Conservation (phyloP, 92 coral and sea anemone species). For the Ricordea florida region DNA sequence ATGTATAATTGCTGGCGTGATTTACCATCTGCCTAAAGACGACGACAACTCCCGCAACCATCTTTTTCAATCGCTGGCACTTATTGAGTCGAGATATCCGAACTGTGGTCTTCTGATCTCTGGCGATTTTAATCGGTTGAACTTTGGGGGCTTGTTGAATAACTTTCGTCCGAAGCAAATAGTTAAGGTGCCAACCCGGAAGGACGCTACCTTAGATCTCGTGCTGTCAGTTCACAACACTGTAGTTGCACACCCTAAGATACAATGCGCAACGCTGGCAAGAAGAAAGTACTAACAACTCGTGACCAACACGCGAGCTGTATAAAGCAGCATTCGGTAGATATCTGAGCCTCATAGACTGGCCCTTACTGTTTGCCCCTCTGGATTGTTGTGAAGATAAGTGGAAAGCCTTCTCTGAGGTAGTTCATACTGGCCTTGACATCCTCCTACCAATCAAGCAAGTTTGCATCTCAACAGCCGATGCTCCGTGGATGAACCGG, state of each 20-base stretch:
- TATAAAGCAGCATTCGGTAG: not conserved
- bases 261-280: not conserved
- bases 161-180: slow-evolving; percentile 48
- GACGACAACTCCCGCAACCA: no score
- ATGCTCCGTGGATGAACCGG: not conserved
- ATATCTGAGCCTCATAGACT: not conserved
- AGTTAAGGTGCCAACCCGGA: slow-evolving; percentile 34
- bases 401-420: not conserved
- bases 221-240: slow-evolving; percentile 40
- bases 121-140: slow-evolving; percentile 24
- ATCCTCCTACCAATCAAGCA: not conserved
- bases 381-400: not conserved
- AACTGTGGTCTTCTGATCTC: slow-evolving; percentile 47
- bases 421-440: not conserved
- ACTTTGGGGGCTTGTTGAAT: not conserved
- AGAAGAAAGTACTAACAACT: not conserved
- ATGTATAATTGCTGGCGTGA: slow-evolving; percentile 41
- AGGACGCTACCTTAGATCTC: slow-evolving; percentile 35
- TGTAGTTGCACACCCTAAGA: slow-evolving; percentile 25
- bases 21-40: slow-evolving; percentile 64
- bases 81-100: slow-evolving; percentile 22
- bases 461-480: slow-evolving; percentile 6
- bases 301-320: not conserved
- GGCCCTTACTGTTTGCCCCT: not conserved
- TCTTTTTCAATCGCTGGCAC: no score